A percentile compares a stretch with the other conserved stretches of the same genome.
Conservation (phyloP, 2,797 vertebrate species). For the Rachycentron canadum region DNA sequence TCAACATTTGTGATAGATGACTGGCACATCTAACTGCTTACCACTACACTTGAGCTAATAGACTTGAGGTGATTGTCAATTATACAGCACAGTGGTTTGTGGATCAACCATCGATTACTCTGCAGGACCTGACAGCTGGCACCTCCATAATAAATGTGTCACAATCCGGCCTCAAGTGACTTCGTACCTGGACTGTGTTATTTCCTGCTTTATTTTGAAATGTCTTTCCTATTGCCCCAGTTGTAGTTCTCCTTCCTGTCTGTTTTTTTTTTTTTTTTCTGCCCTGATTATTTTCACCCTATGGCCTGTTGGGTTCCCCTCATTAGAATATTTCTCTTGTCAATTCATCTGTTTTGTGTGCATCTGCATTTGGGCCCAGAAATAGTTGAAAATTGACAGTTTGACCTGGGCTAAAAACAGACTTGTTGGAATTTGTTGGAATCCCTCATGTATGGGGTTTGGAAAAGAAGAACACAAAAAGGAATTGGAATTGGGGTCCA, state of each 20-base stretch:
- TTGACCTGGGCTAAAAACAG: no score
- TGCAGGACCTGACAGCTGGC: neutral
- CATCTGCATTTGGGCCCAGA: no score
- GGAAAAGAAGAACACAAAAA: no score
- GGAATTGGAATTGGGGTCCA: no score
- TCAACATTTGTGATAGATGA: conserved; percentile 5
- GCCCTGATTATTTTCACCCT: neutral
- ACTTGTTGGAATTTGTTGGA: no score
- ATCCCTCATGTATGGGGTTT: no score
- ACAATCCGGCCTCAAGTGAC: neutral
- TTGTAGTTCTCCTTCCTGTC: neutral
- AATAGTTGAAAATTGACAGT: no score
- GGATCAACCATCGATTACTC: neutral
- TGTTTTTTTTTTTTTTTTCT: neutral
- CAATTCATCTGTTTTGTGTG: no score
- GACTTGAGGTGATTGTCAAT: neutral
- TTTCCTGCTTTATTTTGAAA: neutral
- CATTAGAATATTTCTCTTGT: no score
- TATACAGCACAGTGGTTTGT: neutral
- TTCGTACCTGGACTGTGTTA: neutral
- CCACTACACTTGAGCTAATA: neutral
- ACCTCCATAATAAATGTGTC: neutral
- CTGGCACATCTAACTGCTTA: neutral
- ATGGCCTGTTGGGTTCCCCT: no score
- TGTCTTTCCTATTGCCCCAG: neutral